Conservation (phyloP, 2,888 invertebrate genomes). For the Leucoma salicis region DNA sequence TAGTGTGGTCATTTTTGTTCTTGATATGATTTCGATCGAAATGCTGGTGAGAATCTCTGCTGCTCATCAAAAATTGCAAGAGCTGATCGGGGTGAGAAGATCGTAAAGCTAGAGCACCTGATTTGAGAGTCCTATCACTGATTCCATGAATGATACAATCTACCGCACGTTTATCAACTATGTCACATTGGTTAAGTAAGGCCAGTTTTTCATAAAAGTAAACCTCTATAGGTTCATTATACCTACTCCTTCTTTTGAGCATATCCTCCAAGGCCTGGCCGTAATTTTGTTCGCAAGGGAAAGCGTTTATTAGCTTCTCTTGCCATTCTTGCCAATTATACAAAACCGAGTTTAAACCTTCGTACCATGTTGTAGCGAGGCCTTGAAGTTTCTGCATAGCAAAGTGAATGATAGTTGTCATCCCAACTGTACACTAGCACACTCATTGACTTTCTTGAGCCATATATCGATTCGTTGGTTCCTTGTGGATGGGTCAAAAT, state of each 20-base stretch:
- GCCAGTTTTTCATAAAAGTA: conserved; percentile 12
- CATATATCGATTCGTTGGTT: conserved; percentile 1
- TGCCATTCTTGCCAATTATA: background rate
- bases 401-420: conserved; percentile 1
- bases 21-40: background rate
- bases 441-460: conserved; percentile 5
- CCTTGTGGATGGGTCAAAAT: background rate
- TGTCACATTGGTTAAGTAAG: conserved; percentile 14
- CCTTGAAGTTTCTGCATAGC: conserved; percentile 1
- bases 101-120: conserved; percentile 18
- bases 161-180: conserved; percentile 10
- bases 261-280: conserved; percentile 8
- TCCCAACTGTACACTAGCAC: conserved; percentile 4
- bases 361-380: background rate
- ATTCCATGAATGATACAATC: conserved; percentile 21
- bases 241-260: conserved; percentile 9
- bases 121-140: conserved; percentile 14
- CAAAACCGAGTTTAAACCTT: background rate
- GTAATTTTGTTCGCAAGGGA: conserved; percentile 8
- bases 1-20: background rate
- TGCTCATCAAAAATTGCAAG: conserved; percentile 9
- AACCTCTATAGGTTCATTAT: conserved; percentile 3
- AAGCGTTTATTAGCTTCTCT: background rate
- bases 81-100: conserved; percentile 15
- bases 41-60: background rate